phyloP scores from a whole-genome alignment of 2,888 invertebrate genomes.

The Hydrotaea cyrtoneurina region DNA sequence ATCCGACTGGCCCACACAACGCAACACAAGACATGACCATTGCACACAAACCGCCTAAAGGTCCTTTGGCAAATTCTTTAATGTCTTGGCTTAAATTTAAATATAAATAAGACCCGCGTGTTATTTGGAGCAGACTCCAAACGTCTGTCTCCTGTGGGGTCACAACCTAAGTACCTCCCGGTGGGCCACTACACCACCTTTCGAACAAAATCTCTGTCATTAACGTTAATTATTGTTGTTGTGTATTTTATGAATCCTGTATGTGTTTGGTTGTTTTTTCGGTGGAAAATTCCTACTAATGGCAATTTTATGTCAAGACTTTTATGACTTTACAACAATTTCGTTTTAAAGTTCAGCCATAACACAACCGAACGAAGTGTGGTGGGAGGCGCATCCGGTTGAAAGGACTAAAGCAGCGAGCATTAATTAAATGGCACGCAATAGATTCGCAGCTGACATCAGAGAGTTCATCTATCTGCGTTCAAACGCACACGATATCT shows the following conservation, averaged over 20 bases:
- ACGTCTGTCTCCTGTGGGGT: background rate
- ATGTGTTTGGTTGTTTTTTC: background rate
- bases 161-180: no score
- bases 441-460: background rate
- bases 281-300: background rate
- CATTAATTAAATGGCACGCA: background rate
- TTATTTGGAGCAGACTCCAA: background rate
- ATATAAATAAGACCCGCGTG: background rate
- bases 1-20: background rate
- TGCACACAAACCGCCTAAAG: background rate
- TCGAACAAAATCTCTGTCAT: background rate
- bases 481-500: background rate
- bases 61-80: background rate
- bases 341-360: conserved; percentile 9
- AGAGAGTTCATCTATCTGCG: no score
- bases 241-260: background rate
- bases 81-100: background rate
- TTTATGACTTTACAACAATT: conserved; percentile 23
- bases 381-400: no score
- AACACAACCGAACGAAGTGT: background rate
- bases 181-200: background rate
- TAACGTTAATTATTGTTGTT: conserved; percentile 16
- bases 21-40: background rate
- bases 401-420: background rate
- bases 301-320: background rate